These are phyloP conservation scores for Allobates femoralis DNA, from an alignment of 2,797 vertebrate species.

Conservation along the genomic window DNA sequence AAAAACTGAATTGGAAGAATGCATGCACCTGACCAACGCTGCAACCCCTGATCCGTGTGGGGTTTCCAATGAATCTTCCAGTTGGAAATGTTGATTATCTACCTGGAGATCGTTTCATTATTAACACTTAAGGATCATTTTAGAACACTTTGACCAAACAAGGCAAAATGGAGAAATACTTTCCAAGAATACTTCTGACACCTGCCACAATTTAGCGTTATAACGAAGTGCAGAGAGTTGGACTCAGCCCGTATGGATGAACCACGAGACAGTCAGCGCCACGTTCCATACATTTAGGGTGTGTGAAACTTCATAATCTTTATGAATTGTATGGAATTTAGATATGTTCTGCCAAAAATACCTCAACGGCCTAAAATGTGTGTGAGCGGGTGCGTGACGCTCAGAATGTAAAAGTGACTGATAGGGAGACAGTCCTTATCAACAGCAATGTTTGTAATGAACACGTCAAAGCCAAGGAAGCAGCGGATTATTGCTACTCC, in stretches of 20 bases:
- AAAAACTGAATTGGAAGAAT: no score
- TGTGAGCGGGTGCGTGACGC: background rate
- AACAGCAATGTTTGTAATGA: background rate
- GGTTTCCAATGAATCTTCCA: no score
- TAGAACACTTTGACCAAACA: background rate
- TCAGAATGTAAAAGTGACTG: background rate
- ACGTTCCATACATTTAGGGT: slow-evolving; percentile 11
- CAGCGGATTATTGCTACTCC: background rate
- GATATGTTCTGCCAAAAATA: slow-evolving; percentile 37
- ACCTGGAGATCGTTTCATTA: background rate
- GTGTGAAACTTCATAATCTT: slow-evolving; percentile 4
- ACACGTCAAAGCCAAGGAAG: background rate
- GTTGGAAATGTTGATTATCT: no score
- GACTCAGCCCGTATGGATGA: background rate
- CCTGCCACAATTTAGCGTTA: background rate
- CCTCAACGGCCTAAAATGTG: slow-evolving; percentile 12
- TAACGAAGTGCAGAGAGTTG: background rate
- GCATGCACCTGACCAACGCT: no score
- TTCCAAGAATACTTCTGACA: background rate
- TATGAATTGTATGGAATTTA: slow-evolving; percentile 24
- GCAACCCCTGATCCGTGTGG: no score
- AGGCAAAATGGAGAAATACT: background rate
- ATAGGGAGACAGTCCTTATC: slow-evolving; percentile 37
- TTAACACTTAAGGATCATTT: background rate
- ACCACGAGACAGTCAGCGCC: background rate